Evolutionary conservation across 1,140 invertebrate species (phyloP).

Genomic region (Drosophila seguyi): DNA sequence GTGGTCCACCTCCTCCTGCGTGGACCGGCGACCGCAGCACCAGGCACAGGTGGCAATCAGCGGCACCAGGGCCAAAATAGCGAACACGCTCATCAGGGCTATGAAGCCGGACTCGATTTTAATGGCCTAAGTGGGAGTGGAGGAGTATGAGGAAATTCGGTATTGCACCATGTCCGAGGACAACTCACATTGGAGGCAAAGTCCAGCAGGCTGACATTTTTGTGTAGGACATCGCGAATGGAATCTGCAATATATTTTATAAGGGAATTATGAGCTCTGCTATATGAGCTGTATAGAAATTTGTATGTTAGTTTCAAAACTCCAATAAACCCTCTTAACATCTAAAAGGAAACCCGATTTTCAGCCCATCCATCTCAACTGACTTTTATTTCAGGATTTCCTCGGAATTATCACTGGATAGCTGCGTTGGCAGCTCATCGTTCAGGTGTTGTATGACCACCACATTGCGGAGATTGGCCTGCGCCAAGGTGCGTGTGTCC

Average conservation of each 20-base stretch:
- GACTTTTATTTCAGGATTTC: background rate
- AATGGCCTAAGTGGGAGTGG: constrained; percentile 73
- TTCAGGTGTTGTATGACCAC: constrained; percentile 62
- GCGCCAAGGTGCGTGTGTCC: constrained; percentile 49
- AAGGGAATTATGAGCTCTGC: background rate
- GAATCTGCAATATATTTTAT: constrained; percentile 57
- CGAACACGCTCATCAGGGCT: constrained; percentile 81
- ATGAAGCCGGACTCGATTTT: constrained; percentile 86
- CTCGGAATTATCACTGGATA: constrained; percentile 10
- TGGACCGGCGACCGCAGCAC: constrained; percentile 71
- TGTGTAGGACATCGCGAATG: constrained; percentile 78
- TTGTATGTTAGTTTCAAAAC: background rate
- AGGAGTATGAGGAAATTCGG: background rate
- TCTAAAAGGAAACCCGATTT: background rate
- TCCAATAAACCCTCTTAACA: background rate
- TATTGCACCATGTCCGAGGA: background rate
- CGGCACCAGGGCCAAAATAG: constrained; percentile 80
- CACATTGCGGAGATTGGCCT: constrained; percentile 63
- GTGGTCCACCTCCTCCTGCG: constrained; percentile 64
- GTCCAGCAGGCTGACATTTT: constrained; percentile 77
- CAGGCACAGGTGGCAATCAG: constrained; percentile 79
- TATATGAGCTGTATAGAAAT: background rate
- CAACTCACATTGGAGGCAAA: constrained; percentile 79
- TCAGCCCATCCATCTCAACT: background rate
- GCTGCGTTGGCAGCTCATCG: constrained; percentile 22